Evolutionary conservation across 2,888 invertebrate species (phyloP).

Genomic region (Sceliomorpha sp.): DNA sequence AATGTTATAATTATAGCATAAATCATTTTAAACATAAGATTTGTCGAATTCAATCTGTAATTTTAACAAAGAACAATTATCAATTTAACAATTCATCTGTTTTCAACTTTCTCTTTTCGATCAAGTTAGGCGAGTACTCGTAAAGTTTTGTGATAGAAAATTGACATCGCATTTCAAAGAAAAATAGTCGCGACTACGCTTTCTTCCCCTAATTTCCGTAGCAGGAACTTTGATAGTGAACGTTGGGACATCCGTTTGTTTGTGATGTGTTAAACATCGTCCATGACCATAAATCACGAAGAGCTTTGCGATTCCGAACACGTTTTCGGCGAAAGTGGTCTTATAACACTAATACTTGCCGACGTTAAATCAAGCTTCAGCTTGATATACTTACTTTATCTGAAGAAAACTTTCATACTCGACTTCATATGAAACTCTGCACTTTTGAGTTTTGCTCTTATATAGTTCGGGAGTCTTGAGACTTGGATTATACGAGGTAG

Average conservation of each 20-base stretch:
- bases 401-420: conserved; percentile 53
- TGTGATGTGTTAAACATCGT: conserved; percentile 17
- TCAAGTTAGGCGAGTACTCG: too few relatives aligned
- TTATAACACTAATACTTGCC: conserved; percentile 55
- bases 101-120: too few relatives aligned
- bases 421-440: conserved; percentile 52
- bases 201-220: too few relatives aligned
- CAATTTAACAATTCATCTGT: too few relatives aligned
- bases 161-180: too few relatives aligned
- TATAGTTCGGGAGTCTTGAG: conserved; percentile 41
- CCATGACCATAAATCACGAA: conserved; percentile 28
- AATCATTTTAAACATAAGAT: too few relatives aligned
- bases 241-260: conserved; percentile 11
- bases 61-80: too few relatives aligned
- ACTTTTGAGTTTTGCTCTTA: conserved; percentile 46
- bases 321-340: conserved; percentile 48
- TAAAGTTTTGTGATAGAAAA: too few relatives aligned
- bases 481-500: conserved; percentile 33
- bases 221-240: too few relatives aligned
- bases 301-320: conserved; percentile 45
- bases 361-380: conserved; percentile 53
- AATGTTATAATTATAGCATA: too few relatives aligned
- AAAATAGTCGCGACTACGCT: too few relatives aligned
- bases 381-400: conserved; percentile 55
- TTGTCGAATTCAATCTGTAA: too few relatives aligned